Percentiles rank a stretch among this genome's conserved stretches.
phyloP scores from a whole-genome alignment of 2,797 vertebrate genomes.

The Manis javanica region DNA sequence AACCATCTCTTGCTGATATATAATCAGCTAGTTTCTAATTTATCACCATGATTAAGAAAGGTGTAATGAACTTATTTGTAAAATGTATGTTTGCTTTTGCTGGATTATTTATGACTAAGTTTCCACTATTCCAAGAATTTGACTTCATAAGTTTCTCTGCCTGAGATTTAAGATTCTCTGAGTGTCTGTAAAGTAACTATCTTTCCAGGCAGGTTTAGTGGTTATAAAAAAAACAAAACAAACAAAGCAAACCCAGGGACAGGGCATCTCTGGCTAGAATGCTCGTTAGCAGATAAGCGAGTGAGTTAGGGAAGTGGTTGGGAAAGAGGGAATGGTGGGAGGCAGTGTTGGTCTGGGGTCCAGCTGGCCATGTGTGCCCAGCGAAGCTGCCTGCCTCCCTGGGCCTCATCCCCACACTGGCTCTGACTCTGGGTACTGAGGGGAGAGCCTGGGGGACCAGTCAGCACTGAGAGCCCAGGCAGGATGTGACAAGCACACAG shows the following conservation, averaged over 20 bases:
- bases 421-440: not conserved
- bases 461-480: not conserved
- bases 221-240: not conserved
- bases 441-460: not conserved
- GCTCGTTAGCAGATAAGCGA: not conserved
- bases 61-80: not conserved
- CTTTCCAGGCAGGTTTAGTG: not conserved
- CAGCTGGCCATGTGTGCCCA: not conserved
- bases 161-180: slow-evolving; percentile 28
- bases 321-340: not conserved
- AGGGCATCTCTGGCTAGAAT: not conserved
- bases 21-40: slow-evolving; percentile 61
- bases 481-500: not conserved
- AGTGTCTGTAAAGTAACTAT: not conserved
- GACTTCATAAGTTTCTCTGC: not conserved
- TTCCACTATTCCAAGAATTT: not conserved
- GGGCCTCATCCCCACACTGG: not conserved
- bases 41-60: slow-evolving; percentile 30
- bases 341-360: not conserved
- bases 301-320: not conserved
- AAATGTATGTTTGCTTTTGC: slow-evolving; percentile 17
- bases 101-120: not conserved
- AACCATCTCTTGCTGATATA: slow-evolving; percentile 39
- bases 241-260: not conserved
- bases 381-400: not conserved